Evolutionary conservation across 64 coral and sea anemone species (phyloP).

Genomic region (Catalaphyllia jardinei): DNA sequence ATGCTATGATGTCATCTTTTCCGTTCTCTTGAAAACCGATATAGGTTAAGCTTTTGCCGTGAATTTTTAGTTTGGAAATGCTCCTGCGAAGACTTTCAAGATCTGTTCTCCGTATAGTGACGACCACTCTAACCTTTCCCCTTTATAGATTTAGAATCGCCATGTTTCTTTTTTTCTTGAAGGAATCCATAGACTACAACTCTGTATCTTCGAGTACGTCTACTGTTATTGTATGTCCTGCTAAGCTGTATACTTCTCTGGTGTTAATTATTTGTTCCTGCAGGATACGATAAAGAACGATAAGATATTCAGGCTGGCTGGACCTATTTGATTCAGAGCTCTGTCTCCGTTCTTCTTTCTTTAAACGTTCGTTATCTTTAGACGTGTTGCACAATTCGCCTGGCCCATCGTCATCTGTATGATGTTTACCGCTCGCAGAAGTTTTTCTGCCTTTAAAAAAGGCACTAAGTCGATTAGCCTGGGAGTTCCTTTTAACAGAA

Average conservation of each 20-base stretch:
- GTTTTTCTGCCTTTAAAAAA: slow-evolving; percentile 17
- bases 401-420: not conserved
- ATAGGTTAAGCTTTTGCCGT: too few species aligned
- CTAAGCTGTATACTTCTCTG: slow-evolving; percentile 16
- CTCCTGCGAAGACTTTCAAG: too few species aligned
- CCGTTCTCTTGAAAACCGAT: too few species aligned
- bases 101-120: too few species aligned
- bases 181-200: not conserved
- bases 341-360: not conserved
- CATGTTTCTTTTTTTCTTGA: not conserved
- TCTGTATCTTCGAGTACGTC: slow-evolving; percentile 38
- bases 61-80: too few species aligned
- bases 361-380: not conserved
- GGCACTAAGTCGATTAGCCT: slow-evolving; percentile 1
- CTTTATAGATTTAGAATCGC: not conserved
- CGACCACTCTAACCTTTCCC: too few species aligned
- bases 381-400: not conserved
- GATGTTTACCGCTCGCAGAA: not conserved
- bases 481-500: not conserved
- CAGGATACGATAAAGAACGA: slow-evolving; percentile 28
- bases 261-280: slow-evolving; percentile 26
- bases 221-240: slow-evolving; percentile 19
- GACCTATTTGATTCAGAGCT: not conserved
- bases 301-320: not conserved
- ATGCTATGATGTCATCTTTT: too few species aligned